Evolutionary conservation across 2,113 vertebrate genomes (phyloP).

Genomic region (Nothoprocta perdicaria): DNA sequence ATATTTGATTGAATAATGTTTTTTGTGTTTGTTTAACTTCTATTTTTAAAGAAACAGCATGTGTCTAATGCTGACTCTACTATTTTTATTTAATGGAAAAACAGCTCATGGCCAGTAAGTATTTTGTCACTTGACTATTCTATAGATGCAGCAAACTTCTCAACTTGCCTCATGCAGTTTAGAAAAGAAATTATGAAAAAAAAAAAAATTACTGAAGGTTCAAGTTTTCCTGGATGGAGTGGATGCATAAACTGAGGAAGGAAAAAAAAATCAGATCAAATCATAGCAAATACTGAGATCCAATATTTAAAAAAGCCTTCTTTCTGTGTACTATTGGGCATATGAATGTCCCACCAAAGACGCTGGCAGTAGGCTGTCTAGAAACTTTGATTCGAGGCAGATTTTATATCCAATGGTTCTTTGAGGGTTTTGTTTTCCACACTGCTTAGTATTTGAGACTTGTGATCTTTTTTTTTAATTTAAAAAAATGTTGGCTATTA

Average conservation of each 20-base stretch:
- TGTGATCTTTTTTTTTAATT: not conserved
- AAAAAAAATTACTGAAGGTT: not conserved
- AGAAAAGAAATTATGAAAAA: not conserved
- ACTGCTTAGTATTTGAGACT: not conserved
- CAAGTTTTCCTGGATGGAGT: not conserved
- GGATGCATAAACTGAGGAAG: not conserved
- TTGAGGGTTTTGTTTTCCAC: not conserved
- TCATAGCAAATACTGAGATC: not conserved
- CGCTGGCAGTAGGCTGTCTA: not conserved
- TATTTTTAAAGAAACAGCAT: not conserved
- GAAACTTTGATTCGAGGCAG: not conserved
- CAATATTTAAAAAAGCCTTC: not conserved
- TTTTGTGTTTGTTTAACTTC: not conserved
- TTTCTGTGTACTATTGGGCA: not conserved
- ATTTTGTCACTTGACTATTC: not conserved
- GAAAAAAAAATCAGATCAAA: not conserved
- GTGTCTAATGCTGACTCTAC: fast-evolving
- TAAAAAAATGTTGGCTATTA: not conserved
- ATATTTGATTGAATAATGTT: not conserved
- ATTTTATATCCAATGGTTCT: not conserved
- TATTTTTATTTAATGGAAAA: not conserved
- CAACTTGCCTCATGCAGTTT: not conserved
- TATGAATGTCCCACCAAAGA: not conserved
- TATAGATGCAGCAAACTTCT: not conserved
- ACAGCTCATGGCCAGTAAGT: not conserved